These are phyloP conservation scores for Drosophila seguyi DNA, from an alignment of 1,140 invertebrate genomes.

Conservation along the genomic window DNA sequence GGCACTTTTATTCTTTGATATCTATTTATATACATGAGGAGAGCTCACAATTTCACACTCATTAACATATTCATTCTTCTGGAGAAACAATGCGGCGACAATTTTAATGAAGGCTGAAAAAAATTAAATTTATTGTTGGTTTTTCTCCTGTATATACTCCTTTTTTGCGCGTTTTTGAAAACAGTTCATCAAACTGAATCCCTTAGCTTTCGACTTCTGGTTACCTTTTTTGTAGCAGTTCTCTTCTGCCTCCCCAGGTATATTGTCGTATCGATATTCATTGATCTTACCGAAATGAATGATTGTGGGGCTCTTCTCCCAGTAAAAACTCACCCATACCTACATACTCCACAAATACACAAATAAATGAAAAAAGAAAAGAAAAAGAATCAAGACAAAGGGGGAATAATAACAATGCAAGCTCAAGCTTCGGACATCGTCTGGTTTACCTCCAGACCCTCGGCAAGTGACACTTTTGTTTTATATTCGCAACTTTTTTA, in stretches of 20 bases:
- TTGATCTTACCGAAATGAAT: slow-evolving; percentile 83
- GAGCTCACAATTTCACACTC: slow-evolving; percentile 39
- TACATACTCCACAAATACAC: slow-evolving; percentile 23
- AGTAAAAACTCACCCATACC: slow-evolving; percentile 45
- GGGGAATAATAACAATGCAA: slow-evolving; percentile 74
- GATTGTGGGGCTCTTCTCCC: slow-evolving; percentile 58
- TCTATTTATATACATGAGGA: not conserved
- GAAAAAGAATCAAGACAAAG: slow-evolving; percentile 45
- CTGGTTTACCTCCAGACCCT: slow-evolving; percentile 42
- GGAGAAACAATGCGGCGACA: slow-evolving; percentile 67
- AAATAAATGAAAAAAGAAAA: slow-evolving; percentile 5
- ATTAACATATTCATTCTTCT: slow-evolving; percentile 77
- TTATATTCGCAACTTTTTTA: slow-evolving; percentile 81
- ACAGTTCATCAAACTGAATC: slow-evolving; percentile 70
- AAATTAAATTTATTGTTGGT: slow-evolving; percentile 66
- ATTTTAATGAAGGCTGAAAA: slow-evolving; percentile 69
- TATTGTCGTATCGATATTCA: slow-evolving; percentile 74
- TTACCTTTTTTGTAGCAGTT: slow-evolving; percentile 68
- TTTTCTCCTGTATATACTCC: slow-evolving; percentile 31
- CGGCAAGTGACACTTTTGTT: slow-evolving; percentile 81
- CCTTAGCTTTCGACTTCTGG: slow-evolving; percentile 33
- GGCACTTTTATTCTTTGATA: not conserved
- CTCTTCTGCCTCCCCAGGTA: slow-evolving; percentile 35
- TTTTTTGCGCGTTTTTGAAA: slow-evolving; percentile 58
- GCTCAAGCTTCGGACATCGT: slow-evolving; percentile 46